Base-by-base conservation (phyloP, 2,888 invertebrate genomes). In the Hirtodrosophila duncani region DNA sequence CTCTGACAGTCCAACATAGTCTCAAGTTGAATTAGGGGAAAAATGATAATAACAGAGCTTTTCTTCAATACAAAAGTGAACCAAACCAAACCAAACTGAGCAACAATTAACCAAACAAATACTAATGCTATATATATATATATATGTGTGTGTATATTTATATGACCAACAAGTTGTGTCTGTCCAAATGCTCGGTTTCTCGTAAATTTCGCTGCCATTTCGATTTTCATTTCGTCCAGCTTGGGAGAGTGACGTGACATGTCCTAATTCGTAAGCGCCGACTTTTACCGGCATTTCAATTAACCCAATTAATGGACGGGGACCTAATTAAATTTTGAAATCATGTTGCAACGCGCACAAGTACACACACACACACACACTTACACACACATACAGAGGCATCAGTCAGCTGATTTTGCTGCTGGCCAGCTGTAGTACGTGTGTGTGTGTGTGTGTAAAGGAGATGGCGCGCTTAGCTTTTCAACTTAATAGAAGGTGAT, bases 301-400 rank as follows among this genome's bases (percentile, higher is more conserved):
- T 84, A 84, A 84, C 83, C 84, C 84, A 83, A 84, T 84, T 84
- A 84, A 83, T 83, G 79, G 75, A 82, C 79, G 81, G 81, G n/a
- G 74, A 82, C 82, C 81, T 82, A 82, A 84, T 84, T 83, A 82
- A 82, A 84, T 80, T 83, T 83, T 80, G 83, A 79, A 67, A 74
- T 80, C 75, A 70, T 74, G 61, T 59, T 63, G 63, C 67, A 58
- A 50, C 41, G 41, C 61, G 39, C 49, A 50, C 51, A 59, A 17
- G 8, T 56, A 50, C 38, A 62, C 43, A 52, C 33, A 50, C 45
- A 43, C 33, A 20, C 34, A 34, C 34, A 42, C 49, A 50, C 29
- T 34, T 39, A 41, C 43, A 34, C 39, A 23, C 30, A 24, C 37
- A 48, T 23, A 46, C 36, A 33, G 10, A 29, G n/a, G 65, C 55